Conservation (phyloP, 2,888 invertebrate species). For the Cynaeus angustus region DNA sequence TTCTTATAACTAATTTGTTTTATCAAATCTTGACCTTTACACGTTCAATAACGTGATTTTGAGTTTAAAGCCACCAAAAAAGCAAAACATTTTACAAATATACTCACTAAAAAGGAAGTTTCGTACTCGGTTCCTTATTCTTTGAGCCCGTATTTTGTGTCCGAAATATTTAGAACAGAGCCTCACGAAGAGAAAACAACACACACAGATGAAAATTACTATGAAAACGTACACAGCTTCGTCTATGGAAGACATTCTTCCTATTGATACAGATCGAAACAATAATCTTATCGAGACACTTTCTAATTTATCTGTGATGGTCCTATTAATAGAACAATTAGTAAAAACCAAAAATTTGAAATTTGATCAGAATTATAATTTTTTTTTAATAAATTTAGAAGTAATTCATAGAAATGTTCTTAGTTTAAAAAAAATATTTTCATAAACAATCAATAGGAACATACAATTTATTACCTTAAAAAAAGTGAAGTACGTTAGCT, state of each 20-base stretch:
- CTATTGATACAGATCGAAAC: neutral
- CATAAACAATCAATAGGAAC: too few species aligned
- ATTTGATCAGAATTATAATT: too few species aligned
- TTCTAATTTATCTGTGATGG: conserved; percentile 24
- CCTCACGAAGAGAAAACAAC: conserved; percentile 15
- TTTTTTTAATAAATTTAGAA: too few species aligned
- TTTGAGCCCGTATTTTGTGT: neutral
- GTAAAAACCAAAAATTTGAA: neutral
- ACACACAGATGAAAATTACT: conserved; percentile 25
- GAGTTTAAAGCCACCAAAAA: too few species aligned
- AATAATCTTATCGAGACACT: conserved; percentile 19
- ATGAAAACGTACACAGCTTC: conserved; percentile 10
- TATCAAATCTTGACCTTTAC: too few species aligned
- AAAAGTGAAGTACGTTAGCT: too few species aligned
- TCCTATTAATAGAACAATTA: neutral
- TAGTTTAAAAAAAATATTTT: too few species aligned
- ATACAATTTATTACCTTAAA: too few species aligned
- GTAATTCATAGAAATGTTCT: too few species aligned
- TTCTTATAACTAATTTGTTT: too few species aligned
- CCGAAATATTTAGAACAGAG: conserved; percentile 1
- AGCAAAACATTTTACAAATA: too few species aligned
- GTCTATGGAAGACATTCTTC: conserved; percentile 30
- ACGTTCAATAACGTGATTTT: too few species aligned
- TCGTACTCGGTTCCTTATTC: conserved; percentile 17
- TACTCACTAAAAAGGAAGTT: conserved; percentile 13